Evolutionary conservation across 2,113 vertebrate genomes (phyloP).

Genomic region (Labrus mixtus): DNA sequence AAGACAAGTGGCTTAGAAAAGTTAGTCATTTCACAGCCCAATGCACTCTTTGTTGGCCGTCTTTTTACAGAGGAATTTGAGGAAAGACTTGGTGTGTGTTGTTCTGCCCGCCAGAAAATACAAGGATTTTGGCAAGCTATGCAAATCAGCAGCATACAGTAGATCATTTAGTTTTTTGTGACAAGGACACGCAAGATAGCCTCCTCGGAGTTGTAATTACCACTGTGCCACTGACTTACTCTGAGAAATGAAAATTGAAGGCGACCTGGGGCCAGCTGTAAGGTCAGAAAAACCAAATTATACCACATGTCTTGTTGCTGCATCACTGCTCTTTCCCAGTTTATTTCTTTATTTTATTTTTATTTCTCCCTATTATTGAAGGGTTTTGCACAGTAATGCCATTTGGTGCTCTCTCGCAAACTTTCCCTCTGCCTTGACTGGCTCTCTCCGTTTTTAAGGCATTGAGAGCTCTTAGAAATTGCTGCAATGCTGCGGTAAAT

Average conservation of each 20-base stretch:
- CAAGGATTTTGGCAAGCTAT: neutral
- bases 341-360: neutral
- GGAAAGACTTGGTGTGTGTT: neutral
- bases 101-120: conserved; percentile 9
- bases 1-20: neutral
- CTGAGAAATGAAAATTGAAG: neutral
- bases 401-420: neutral
- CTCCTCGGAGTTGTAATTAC: neutral
- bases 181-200: neutral
- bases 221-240: neutral
- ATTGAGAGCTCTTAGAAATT: neutral
- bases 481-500: neutral
- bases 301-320: neutral
- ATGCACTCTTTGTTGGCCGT: neutral
- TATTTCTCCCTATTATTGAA: neutral
- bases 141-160: neutral
- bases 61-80: neutral
- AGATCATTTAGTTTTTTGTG: neutral
- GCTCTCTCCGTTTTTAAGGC: neutral
- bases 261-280: neutral
- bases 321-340: neutral
- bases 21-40: conserved; percentile 8
- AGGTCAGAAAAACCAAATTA: neutral
- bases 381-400: neutral
- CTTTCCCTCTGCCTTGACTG: neutral